Evolutionary conservation across 2,888 invertebrate genomes (phyloP).

Genomic region (Penaeus monodon): DNA sequence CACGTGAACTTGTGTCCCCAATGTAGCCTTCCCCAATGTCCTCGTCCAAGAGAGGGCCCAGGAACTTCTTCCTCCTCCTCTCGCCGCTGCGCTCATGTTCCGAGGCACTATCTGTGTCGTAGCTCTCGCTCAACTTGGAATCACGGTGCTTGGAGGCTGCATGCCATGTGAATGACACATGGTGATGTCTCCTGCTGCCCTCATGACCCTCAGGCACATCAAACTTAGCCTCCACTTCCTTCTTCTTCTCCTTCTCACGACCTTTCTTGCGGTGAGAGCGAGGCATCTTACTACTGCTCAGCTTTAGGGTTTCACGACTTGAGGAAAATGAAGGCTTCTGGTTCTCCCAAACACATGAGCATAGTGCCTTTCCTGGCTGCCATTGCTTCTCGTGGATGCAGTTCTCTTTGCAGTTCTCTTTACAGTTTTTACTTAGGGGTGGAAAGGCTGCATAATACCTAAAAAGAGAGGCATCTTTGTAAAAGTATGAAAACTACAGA

Average conservation of each 20-base stretch:
- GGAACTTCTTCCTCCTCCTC: slow-evolving; percentile 48
- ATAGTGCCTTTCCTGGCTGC: slow-evolving; percentile 46
- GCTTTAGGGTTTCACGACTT: slow-evolving; percentile 24
- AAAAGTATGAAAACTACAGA: slow-evolving; percentile 8
- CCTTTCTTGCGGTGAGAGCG: slow-evolving; percentile 48
- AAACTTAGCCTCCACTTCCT: slow-evolving; percentile 38
- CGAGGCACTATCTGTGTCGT: slow-evolving; percentile 55
- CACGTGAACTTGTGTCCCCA: slow-evolving; percentile 60
- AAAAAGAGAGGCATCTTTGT: slow-evolving; percentile 34
- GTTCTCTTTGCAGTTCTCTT: slow-evolving; percentile 40
- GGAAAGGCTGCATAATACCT: slow-evolving; percentile 72
- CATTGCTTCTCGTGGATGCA: slow-evolving; percentile 41
- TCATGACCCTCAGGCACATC: slow-evolving; percentile 16
- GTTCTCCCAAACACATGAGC: slow-evolving; percentile 53
- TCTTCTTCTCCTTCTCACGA: slow-evolving; percentile 49
- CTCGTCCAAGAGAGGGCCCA: slow-evolving; percentile 51
- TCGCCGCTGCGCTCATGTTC: slow-evolving; percentile 43
- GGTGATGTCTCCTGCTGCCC: slow-evolving; percentile 32
- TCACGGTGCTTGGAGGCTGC: slow-evolving; percentile 41
- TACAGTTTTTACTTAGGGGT: slow-evolving; percentile 67
- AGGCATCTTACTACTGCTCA: slow-evolving; percentile 42
- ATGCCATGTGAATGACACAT: slow-evolving; percentile 46
- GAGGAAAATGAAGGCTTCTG: slow-evolving; percentile 23
- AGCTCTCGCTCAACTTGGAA: slow-evolving; percentile 30
- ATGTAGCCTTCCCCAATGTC: slow-evolving; percentile 57